These are phyloP conservation scores for Syngnathus scovelli DNA, from an alignment of 2,113 vertebrate genomes.

Conservation along the genomic window DNA sequence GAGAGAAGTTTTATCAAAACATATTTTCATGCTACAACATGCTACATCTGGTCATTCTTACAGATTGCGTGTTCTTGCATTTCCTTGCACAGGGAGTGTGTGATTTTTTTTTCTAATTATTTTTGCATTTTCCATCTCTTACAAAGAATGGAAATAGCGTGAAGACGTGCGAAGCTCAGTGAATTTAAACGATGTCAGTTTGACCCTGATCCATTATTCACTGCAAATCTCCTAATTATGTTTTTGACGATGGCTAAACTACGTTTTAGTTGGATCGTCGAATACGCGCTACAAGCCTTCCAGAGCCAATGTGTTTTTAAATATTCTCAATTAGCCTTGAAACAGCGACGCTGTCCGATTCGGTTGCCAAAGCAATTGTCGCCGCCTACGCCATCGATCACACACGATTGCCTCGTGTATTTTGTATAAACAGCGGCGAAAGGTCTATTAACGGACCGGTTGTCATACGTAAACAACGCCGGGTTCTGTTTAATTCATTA, in stretches of 20 bases:
- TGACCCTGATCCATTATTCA: neutral
- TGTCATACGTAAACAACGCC: slow-evolving; percentile 4
- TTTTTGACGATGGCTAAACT: neutral
- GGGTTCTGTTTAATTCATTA: slow-evolving; percentile 38
- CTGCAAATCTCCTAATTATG: neutral
- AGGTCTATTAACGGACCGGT: slow-evolving; percentile 1
- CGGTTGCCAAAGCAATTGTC: neutral
- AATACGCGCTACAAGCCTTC: neutral
- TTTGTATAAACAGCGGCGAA: neutral
- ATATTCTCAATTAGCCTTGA: neutral
- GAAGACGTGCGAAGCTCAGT: neutral
- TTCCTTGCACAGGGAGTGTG: neutral
- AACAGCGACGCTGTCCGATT: neutral
- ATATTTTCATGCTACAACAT: neutral
- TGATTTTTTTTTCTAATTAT: neutral
- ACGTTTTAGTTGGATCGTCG: neutral
- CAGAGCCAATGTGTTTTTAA: neutral
- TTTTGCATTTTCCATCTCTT: neutral
- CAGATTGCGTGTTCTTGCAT: neutral
- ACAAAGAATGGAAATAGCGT: neutral
- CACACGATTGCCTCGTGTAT: neutral
- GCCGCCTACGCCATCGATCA: neutral
- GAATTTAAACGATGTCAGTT: neutral
- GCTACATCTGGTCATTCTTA: neutral
- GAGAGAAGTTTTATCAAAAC: neutral